Evolutionary conservation across 2,797 vertebrate genomes (phyloP).

Genomic region (Enteromius radiatus): DNA sequence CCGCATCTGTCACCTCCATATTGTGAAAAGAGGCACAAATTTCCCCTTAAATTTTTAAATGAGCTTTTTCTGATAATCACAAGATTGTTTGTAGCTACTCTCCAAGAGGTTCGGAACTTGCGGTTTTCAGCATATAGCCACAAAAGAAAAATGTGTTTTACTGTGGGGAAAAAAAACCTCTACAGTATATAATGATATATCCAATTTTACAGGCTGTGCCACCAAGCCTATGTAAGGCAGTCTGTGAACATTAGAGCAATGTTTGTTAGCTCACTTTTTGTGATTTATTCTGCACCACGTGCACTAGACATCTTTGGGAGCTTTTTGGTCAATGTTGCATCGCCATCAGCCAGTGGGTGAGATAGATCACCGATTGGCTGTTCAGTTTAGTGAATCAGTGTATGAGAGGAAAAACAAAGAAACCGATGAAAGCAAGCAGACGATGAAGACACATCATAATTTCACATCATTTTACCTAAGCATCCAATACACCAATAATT

Average conservation of each 20-base stretch:
- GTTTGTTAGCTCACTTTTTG: not conserved
- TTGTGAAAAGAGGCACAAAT: slow-evolving; percentile 3
- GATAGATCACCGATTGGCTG: not conserved
- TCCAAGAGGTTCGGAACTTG: not conserved
- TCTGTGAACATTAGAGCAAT: not conserved
- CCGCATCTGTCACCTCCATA: slow-evolving; percentile 26
- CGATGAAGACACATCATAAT: not conserved
- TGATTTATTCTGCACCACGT: not conserved
- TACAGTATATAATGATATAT: not conserved
- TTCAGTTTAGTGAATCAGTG: not conserved
- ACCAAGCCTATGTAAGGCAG: not conserved
- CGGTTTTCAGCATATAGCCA: not conserved
- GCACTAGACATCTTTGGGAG: not conserved
- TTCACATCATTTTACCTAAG: not conserved
- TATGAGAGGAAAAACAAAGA: not conserved
- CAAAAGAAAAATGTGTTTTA: not conserved
- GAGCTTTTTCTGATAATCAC: not conserved
- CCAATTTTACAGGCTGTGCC: not conserved
- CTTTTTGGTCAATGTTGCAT: not conserved
- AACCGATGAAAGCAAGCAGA: not conserved
- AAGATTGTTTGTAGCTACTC: not conserved
- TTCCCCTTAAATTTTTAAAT: not conserved
- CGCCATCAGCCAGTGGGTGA: not conserved
- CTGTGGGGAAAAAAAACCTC: not conserved
- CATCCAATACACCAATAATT: not conserved